Base-by-base conservation (phyloP, 2,888 invertebrate genomes). In the Mythimna ferrago region DNA sequence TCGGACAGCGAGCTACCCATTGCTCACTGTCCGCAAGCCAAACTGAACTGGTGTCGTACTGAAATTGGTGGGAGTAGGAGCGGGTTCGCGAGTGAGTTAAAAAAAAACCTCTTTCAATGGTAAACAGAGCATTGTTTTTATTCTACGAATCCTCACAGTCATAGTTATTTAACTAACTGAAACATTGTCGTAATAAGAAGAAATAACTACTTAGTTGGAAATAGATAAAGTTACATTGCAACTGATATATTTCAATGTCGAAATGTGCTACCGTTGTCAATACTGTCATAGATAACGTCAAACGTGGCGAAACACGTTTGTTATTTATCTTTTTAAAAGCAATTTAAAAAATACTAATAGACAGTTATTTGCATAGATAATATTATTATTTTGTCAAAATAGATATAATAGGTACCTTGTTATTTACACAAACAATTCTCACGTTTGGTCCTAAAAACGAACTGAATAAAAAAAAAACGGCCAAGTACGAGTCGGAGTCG, bases 221-320 rank as follows among this genome's bases (percentile, higher is more conserved):
- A 78, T 66, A 77, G 84, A 85, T 82, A 85, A 76, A 51, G 61
- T 54, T 53, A 67, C 69, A 62, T 71, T 73, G 78, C 62, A 76
- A 75, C 51, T 54, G 67, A 63, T 67, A 61, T 80, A 62, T 58
- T 85, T 74, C 53, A 53, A 80, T 86, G 72, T 81, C 65, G 80
- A 80, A 86, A 86, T 73, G 60, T 69, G 19, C 38, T 26, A 58
- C 66, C n/a, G 67, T 61, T 65, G 71, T 78, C 78, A 78, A 75
- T 80, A 72, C 16, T 38, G 75, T 62, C 56, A 76, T 11, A 74
- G 84, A 84, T 86, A 86, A 76, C 62, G 69, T 74, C 10, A 61
- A 58, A 19, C 41, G 70, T 77, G 66, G 75, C 67, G 72, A 73
- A 81, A 86, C 81, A 84, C 75, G 79, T 84, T 64, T 63, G n/a